Conservation (phyloP, 2,888 invertebrate genomes). For the Willowsia nigromaculata region DNA sequence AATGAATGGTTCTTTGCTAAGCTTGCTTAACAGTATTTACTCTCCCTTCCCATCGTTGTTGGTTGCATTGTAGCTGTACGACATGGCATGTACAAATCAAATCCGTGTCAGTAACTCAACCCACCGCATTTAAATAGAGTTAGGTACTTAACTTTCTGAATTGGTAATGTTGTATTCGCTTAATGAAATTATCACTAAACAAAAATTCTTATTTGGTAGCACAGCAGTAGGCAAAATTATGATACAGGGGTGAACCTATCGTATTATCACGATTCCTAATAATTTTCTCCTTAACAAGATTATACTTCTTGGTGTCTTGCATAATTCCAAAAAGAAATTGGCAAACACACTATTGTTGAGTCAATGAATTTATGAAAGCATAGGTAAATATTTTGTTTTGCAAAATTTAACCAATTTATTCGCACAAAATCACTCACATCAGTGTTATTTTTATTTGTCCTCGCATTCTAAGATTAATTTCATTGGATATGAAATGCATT, state of each 20-base stretch:
- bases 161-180: neutral
- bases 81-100: neutral
- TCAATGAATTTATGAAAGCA: neutral
- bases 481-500: neutral
- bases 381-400: slow-evolving; percentile 40
- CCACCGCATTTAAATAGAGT: neutral
- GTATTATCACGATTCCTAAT: slow-evolving; percentile 50
- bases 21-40: too few species aligned
- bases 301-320: neutral
- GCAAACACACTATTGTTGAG: neutral
- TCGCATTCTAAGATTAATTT: too few species aligned
- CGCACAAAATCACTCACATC: neutral
- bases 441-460: neutral
- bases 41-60: too few species aligned
- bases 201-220: too few species aligned
- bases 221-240: neutral
- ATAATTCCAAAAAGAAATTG: neutral
- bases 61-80: too few species aligned
- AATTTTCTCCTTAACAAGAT: slow-evolving; percentile 21
- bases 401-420: neutral
- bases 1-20: too few species aligned
- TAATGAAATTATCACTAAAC: too few species aligned
- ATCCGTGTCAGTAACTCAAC: neutral
- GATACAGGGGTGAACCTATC: too few species aligned
- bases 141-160: too few species aligned